Evolutionary conservation across 2,113 vertebrate species (phyloP).

Genomic region (Genyomyrus donnyi): DNA sequence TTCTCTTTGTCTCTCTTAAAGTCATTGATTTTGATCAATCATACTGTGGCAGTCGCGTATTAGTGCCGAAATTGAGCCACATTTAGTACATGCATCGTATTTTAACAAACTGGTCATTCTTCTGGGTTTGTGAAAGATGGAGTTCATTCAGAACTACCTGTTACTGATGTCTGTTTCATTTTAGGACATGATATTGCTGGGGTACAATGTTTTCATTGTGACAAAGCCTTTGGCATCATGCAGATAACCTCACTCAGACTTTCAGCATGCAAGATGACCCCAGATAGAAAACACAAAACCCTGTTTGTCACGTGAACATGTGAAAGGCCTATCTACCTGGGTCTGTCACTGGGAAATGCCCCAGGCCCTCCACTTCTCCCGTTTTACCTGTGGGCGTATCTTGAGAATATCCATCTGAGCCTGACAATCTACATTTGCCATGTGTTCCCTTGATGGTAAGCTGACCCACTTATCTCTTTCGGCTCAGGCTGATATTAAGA

Average conservation of each 20-base stretch:
- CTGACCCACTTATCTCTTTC: background rate
- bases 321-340: background rate
- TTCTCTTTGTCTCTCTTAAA: background rate
- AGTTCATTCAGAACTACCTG: background rate
- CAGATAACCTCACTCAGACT: background rate
- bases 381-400: background rate
- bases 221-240: background rate
- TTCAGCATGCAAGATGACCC: background rate
- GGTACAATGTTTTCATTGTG: background rate
- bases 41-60: background rate
- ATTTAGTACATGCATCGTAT: background rate
- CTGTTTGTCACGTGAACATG: background rate
- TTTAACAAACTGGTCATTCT: background rate
- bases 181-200: background rate
- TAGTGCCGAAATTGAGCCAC: background rate
- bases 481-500: background rate
- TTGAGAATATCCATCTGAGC: background rate
- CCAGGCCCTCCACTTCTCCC: background rate
- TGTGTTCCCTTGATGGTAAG: background rate
- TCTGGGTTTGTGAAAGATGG: background rate
- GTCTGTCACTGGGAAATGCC: background rate
- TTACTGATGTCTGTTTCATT: background rate
- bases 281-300: background rate
- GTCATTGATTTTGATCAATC: background rate
- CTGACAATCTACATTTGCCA: background rate